Evolutionary conservation across 2,888 invertebrate genomes (phyloP).

Genomic region (Nemotelus nigrinus): DNA sequence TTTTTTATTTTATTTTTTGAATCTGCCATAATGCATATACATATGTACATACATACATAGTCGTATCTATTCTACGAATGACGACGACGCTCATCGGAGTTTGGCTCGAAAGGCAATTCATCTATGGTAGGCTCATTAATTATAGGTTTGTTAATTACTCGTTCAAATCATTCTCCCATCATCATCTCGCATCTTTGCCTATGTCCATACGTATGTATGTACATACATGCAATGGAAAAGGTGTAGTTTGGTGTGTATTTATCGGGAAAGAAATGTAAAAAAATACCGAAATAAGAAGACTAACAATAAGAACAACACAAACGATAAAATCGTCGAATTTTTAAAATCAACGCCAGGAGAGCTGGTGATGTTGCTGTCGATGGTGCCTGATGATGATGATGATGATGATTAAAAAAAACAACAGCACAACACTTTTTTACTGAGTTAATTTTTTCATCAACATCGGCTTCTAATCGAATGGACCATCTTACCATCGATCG

Average conservation of each 20-base stretch:
- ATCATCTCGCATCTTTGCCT: conserved; percentile 5
- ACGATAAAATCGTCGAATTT: not conserved
- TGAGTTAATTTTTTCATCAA: no score
- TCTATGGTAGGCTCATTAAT: conserved; percentile 37
- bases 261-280: not conserved
- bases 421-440: no score
- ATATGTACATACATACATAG: not conserved
- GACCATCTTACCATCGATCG: no score
- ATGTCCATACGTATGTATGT: not conserved
- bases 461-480: no score
- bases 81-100: conserved; percentile 4
- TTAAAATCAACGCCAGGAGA: not conserved
- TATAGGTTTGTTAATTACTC: conserved; percentile 44
- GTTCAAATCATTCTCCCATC: conserved; percentile 39
- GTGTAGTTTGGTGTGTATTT: no score
- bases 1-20: no score
- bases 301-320: not conserved
- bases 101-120: conserved; percentile 21
- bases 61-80: not conserved
- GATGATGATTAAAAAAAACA: no score
- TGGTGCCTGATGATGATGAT: no score
- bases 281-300: not conserved
- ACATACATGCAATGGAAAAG: not conserved
- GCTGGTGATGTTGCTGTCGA: not conserved
- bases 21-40: no score